These are phyloP conservation scores for Graphium colonna DNA, from an alignment of 2,888 invertebrate genomes.

Conservation along the genomic window DNA sequence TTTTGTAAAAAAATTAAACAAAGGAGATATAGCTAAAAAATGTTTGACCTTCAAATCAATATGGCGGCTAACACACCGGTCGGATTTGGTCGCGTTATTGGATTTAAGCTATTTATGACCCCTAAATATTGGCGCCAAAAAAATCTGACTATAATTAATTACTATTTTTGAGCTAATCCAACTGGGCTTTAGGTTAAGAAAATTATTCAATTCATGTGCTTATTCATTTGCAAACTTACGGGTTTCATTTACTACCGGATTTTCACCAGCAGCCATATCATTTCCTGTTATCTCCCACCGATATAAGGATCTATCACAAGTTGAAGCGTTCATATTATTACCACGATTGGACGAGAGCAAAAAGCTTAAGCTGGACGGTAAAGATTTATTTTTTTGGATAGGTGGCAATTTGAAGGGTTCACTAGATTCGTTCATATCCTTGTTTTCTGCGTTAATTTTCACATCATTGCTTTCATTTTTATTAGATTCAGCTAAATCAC, in stretches of 20 bases:
- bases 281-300: constrained; percentile 50
- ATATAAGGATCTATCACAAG: constrained; percentile 35
- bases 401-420: constrained; percentile 57
- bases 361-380: constrained; percentile 46
- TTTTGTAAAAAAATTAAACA: too few relatives aligned
- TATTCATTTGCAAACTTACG: constrained; percentile 39
- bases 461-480: constrained; percentile 36
- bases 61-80: too few relatives aligned
- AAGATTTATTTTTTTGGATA: constrained; percentile 43
- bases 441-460: constrained; percentile 33
- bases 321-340: constrained; percentile 35
- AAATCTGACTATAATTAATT: too few relatives aligned
- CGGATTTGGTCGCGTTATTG: too few relatives aligned
- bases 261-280: constrained; percentile 59
- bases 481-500: constrained; percentile 24
- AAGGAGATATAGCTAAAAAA: too few relatives aligned
- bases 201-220: too few relatives aligned
- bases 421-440: constrained; percentile 23
- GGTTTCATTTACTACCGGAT: constrained; percentile 42
- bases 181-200: too few relatives aligned
- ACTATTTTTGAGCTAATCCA: too few relatives aligned
- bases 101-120: too few relatives aligned
- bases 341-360: constrained; percentile 42
- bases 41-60: too few relatives aligned
- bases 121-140: too few relatives aligned